Percentiles rank a stretch among this genome's conserved stretches.
phyloP scores from a whole-genome alignment of 1,140 invertebrate genomes.

The Scaptomyza hsui region DNA sequence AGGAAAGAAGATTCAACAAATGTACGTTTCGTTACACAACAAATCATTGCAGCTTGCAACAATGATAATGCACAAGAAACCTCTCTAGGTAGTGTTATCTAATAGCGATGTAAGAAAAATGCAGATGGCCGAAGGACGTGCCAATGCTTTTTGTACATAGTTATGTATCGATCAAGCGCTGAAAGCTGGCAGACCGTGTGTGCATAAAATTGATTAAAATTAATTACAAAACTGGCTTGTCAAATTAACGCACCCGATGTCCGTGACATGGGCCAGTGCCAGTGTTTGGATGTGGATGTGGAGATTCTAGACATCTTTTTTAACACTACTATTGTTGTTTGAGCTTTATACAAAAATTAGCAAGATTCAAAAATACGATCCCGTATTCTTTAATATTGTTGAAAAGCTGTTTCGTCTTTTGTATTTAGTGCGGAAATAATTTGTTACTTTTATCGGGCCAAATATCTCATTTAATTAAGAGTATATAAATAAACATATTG shows the following conservation, averaged over 20 bases:
- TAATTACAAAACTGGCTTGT: conserved; percentile 63
- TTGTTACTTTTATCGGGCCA: conserved; percentile 27
- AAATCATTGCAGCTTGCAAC: conserved; percentile 29
- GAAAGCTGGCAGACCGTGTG: conserved; percentile 10
- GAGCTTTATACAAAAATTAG: conserved; percentile 23
- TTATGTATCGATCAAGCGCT: conserved; percentile 25
- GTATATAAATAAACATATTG: conserved; percentile 3
- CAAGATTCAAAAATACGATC: conserved; percentile 19
- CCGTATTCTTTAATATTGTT: not conserved
- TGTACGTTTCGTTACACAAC: not conserved
- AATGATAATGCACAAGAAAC: conserved; percentile 11
- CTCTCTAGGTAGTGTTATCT: conserved; percentile 5
- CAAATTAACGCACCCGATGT: conserved; percentile 59
- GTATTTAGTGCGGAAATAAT: conserved; percentile 38
- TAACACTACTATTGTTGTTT: conserved; percentile 5
- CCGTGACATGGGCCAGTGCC: conserved; percentile 51
- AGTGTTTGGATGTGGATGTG: conserved; percentile 13
- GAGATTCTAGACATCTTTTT: conserved; percentile 34
- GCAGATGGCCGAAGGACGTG: conserved; percentile 35
- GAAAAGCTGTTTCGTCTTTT: not conserved
- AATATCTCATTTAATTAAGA: conserved; percentile 34
- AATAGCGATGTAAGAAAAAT: conserved; percentile 16
- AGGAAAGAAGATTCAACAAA: conserved; percentile 34
- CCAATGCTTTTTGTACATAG: conserved; percentile 3
- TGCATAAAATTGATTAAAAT: conserved; percentile 57